phyloP scores from a whole-genome alignment of 2,113 vertebrate species.

The Apaloderma vittatum region DNA sequence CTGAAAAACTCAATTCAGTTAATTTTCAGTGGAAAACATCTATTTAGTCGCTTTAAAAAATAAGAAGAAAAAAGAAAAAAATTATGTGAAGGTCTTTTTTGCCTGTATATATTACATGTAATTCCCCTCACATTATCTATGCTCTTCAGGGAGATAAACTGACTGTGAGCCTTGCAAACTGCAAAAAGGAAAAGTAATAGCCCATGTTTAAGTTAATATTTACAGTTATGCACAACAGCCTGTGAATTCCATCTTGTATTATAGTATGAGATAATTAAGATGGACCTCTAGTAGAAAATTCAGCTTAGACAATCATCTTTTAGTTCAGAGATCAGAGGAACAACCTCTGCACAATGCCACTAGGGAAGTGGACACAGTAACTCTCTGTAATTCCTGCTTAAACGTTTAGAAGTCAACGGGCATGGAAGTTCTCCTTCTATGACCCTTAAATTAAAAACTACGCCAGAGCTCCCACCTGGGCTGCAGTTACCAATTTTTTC shows the following conservation, averaged over 20 bases:
- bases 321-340: background rate
- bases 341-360: background rate
- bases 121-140: background rate
- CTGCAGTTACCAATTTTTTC: background rate
- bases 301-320: background rate
- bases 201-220: background rate
- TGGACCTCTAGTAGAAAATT: background rate
- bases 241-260: background rate
- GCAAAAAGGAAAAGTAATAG: constrained; percentile 5
- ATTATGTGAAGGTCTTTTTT: background rate
- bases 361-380: background rate
- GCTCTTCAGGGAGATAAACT: background rate
- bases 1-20: background rate
- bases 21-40: background rate
- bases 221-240: background rate
- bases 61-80: background rate
- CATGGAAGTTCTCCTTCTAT: background rate
- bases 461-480: background rate
- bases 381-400: background rate
- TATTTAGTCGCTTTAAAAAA: background rate
- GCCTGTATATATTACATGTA: background rate
- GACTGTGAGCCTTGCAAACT: background rate
- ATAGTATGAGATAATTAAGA: background rate
- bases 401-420: background rate
- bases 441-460: background rate